phyloP scores from a whole-genome alignment of 2,888 invertebrate genomes.

The Pristionchus fissidentatus region DNA sequence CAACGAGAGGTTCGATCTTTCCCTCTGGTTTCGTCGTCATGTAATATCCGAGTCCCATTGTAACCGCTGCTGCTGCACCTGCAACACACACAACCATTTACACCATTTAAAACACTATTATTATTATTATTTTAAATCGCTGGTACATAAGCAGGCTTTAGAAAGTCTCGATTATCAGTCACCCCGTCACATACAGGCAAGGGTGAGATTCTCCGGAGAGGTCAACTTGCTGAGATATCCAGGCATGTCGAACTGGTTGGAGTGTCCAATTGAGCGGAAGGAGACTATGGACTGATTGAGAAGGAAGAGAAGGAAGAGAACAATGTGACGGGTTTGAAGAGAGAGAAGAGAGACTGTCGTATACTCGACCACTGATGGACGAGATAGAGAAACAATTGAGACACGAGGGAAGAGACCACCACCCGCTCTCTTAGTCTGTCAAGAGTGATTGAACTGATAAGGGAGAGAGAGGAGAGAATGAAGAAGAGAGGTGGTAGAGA shows the following conservation, averaged over 20 bases:
- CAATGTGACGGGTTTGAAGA: neutral
- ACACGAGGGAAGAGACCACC: neutral
- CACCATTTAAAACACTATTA: neutral
- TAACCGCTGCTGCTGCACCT: conserved; percentile 64
- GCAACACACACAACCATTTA: neutral
- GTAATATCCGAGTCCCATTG: conserved; percentile 66
- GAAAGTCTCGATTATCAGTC: neutral
- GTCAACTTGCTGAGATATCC: conserved; percentile 35
- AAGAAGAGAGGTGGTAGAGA: neutral
- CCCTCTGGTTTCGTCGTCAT: conserved; percentile 57
- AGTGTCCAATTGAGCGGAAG: neutral
- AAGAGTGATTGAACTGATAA: conserved; percentile 39
- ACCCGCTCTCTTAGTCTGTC: conserved; percentile 36
- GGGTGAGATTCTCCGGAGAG: neutral
- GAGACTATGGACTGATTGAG: neutral
- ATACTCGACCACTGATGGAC: neutral
- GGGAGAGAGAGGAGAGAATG: neutral
- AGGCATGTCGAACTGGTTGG: neutral
- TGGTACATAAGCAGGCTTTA: neutral
- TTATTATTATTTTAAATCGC: too few relatives aligned
- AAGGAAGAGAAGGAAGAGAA: neutral
- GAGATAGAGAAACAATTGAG: neutral
- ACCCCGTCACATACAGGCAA: conserved; percentile 2
- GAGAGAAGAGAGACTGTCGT: conserved; percentile 11
- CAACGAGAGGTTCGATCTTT: conserved; percentile 63